Percentiles rank a stretch among this genome's conserved stretches.
Conservation (phyloP, 2,888 invertebrate genomes). For the Perdita meconis region DNA sequence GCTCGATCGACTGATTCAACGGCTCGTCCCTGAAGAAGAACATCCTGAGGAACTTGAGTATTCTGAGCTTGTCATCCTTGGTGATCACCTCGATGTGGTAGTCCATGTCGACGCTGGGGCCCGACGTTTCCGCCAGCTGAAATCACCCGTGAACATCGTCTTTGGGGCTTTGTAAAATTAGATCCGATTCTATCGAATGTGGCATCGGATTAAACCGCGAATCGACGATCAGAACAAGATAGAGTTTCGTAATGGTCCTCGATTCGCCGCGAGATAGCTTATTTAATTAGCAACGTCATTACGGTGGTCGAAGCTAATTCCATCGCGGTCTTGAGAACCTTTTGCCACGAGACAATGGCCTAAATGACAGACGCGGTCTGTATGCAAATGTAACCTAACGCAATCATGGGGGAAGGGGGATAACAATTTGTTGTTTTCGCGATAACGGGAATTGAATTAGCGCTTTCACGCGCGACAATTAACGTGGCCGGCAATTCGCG, state of each 20-base stretch:
- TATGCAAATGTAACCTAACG: conserved; percentile 39
- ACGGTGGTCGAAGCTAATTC: neutral
- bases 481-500: conserved; percentile 23
- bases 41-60: conserved; percentile 86
- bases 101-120: conserved; percentile 74
- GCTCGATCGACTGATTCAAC: conserved; percentile 87
- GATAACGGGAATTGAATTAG: conserved; percentile 56
- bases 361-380: too few species aligned
- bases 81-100: conserved; percentile 84
- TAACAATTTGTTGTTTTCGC: conserved; percentile 52
- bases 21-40: conserved; percentile 91
- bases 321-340: neutral
- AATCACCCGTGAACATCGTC: conserved; percentile 48
- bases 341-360: neutral
- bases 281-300: neutral
- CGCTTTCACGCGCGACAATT: conserved; percentile 55
- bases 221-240: too few species aligned
- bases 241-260: too few species aligned
- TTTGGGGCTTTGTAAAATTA: neutral
- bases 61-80: conserved; percentile 85
- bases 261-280: neutral
- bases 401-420: conserved; percentile 12
- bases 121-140: conserved; percentile 77
- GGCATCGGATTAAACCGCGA: too few species aligned
- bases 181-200: too few species aligned